Evolutionary conservation across 64 coral and sea anemone species (phyloP).

Genomic region (Exaiptasia diaphana): DNA sequence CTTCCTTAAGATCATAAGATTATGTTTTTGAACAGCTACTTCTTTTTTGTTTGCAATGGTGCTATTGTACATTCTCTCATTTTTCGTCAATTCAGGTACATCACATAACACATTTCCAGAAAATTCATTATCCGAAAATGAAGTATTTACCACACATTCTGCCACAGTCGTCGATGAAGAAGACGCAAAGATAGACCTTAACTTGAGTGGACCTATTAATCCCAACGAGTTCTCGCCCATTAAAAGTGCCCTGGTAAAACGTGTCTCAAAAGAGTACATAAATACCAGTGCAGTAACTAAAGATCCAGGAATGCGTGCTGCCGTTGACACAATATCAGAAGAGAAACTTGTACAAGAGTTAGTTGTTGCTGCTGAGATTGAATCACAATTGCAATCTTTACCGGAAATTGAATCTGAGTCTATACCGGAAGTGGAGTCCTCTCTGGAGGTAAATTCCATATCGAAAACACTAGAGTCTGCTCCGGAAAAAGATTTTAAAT

Average conservation of each 20-base stretch:
- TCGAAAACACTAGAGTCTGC: not conserved
- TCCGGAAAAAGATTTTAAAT: not conserved
- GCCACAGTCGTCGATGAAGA: too few relatives aligned
- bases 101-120: too few relatives aligned
- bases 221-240: slow-evolving; percentile 36
- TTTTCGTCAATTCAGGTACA: too few relatives aligned
- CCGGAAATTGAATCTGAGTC: not conserved
- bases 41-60: too few relatives aligned
- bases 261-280: slow-evolving; percentile 46
- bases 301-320: not conserved
- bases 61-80: too few relatives aligned
- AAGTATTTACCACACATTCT: too few relatives aligned
- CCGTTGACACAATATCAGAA: not conserved
- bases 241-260: slow-evolving; percentile 35
- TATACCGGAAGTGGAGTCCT: not conserved
- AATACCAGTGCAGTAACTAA: not conserved
- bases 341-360: too few relatives aligned
- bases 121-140: too few relatives aligned
- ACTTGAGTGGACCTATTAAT: slow-evolving; percentile 12
- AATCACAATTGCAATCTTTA: not conserved
- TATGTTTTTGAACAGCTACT: too few relatives aligned
- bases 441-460: not conserved
- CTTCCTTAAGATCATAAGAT: too few relatives aligned
- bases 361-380: too few relatives aligned
- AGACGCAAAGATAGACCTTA: not conserved